Evolutionary conservation across 2,888 invertebrate species (phyloP).

Genomic region (Ochropleura plecta): DNA sequence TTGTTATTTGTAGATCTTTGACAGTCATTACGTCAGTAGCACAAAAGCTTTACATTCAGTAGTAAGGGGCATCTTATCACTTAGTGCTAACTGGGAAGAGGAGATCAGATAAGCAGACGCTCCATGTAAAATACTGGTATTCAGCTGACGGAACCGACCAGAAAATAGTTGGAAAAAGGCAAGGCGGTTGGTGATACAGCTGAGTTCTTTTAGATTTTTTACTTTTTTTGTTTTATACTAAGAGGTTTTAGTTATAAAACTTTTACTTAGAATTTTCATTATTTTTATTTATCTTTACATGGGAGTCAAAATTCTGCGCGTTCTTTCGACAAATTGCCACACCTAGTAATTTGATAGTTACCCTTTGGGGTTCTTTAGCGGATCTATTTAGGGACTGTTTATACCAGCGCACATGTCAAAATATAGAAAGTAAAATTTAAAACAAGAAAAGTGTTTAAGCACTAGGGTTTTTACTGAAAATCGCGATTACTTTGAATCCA

Average conservation of each 20-base stretch:
- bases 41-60: background rate
- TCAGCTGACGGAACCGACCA: background rate
- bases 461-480: conserved; percentile 7
- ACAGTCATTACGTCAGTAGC: background rate
- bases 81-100: background rate
- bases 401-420: background rate
- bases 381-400: background rate
- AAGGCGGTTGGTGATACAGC: background rate
- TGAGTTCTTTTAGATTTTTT: background rate
- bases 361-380: background rate
- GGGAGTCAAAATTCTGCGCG: background rate
- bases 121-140: background rate
- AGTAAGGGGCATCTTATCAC: background rate
- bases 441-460: background rate
- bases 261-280: background rate
- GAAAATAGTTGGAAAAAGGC: background rate
- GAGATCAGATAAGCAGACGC: background rate
- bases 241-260: background rate
- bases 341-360: background rate
- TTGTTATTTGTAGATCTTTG: background rate
- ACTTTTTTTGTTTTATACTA: background rate
- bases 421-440: background rate
- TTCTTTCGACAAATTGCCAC: background rate
- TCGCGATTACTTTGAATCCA: conserved; percentile 35
- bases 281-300: background rate